phyloP scores from a whole-genome alignment of 2,797 vertebrate genomes.

The Amphiprion clarkii region DNA sequence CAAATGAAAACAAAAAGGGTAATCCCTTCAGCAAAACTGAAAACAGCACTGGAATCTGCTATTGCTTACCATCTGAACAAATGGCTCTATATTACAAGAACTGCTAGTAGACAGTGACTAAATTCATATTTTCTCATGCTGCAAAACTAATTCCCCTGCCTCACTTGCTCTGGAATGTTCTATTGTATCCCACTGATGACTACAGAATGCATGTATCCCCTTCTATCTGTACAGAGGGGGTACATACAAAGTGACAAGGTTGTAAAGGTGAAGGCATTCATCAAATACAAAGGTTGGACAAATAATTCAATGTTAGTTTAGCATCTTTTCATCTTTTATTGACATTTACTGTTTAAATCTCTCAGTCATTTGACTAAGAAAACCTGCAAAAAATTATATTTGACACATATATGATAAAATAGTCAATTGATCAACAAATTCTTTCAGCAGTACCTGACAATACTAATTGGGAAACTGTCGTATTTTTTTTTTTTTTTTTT shows the following conservation, averaged over 20 bases:
- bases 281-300: neutral
- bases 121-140: slow-evolving; percentile 7
- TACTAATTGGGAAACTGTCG: no score
- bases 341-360: neutral
- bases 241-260: neutral
- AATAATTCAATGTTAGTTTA: neutral
- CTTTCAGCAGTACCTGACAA: no score
- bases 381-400: neutral
- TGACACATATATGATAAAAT: neutral
- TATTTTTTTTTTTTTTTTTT: no score
- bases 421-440: neutral
- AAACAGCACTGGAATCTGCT: slow-evolving; percentile 25
- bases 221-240: neutral
- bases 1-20: slow-evolving; percentile 35
- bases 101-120: slow-evolving; percentile 1
- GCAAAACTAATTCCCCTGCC: neutral
- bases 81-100: neutral
- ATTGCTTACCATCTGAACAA: slow-evolving; percentile 15
- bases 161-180: neutral
- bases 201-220: neutral
- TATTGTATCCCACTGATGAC: neutral
- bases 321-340: neutral
- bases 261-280: neutral
- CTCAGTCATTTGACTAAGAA: neutral
- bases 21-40: slow-evolving; percentile 19